phyloP scores from a whole-genome alignment of 1,140 invertebrate genomes.

The Triops longicaudatus region DNA sequence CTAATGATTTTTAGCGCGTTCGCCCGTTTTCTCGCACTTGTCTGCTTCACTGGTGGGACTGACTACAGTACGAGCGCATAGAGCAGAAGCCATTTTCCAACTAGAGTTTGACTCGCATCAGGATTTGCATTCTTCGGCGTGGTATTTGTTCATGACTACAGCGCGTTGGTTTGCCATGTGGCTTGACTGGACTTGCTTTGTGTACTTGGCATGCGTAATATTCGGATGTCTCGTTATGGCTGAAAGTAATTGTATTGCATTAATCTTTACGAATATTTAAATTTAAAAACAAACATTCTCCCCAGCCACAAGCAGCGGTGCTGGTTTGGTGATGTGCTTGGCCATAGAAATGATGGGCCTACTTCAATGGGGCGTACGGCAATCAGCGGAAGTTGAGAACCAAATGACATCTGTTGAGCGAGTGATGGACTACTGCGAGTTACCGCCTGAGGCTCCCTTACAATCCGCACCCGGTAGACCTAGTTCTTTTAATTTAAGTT shows the following conservation, averaged over 20 bases:
- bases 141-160: slow-evolving; percentile 63
- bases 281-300: too few relatives aligned
- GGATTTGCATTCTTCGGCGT: slow-evolving; percentile 40
- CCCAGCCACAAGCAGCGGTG: slow-evolving; percentile 36
- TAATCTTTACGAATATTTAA: too few relatives aligned
- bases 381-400: slow-evolving; percentile 42
- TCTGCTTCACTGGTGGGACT: slow-evolving; percentile 47
- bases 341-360: slow-evolving; percentile 45
- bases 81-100: slow-evolving; percentile 43
- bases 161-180: slow-evolving; percentile 75
- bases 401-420: slow-evolving; percentile 47
- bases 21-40: slow-evolving; percentile 51
- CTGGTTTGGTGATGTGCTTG: slow-evolving; percentile 46
- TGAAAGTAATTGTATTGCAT: slow-evolving; percentile 44
- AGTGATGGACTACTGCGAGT: slow-evolving; percentile 41
- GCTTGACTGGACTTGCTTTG: slow-evolving; percentile 63
- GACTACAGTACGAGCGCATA: slow-evolving; percentile 46
- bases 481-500: neutral
- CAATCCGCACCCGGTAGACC: slow-evolving; percentile 28
- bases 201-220: slow-evolving; percentile 58
- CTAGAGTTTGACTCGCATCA: slow-evolving; percentile 41
- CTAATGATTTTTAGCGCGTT: slow-evolving; percentile 40
- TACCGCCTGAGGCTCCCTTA: slow-evolving; percentile 38
- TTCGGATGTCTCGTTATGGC: slow-evolving; percentile 60
- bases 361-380: slow-evolving; percentile 48